Evolutionary conservation across 2,888 invertebrate species (phyloP), one percentile per base, ranked within the genome.

Genomic region (Monoplex corrugatus): DNA sequence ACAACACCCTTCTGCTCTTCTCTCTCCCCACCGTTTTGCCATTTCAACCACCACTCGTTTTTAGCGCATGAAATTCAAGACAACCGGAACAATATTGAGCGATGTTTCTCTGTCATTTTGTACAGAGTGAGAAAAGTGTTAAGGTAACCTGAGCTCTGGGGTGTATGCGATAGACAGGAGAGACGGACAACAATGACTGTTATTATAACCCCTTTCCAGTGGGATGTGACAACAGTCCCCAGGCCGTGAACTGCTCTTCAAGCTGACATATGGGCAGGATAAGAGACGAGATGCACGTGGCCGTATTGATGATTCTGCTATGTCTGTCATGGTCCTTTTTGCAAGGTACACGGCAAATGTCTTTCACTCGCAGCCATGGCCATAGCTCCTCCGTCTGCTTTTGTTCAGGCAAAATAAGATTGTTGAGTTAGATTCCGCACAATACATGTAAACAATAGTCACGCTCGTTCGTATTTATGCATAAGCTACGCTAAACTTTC

Each of bases 61-160:
- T 68, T 68, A 38, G n/a, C 85, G n/a, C 85, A 5, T 85, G 86
- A 86, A 86, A 86, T 43, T 86, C 43, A 68, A 86, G 86, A 86
- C 68, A 38, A 35, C 10, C n/a, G n/a, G 86, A 40, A 86, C 86
- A 86, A 68, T 50, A 68, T 43, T 68, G 86, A 38, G 40, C 86
- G 68, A 63, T 86, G 68, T 68, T 68, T 68, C 86, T 68, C 86
- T 86, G 86, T 86, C 68, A 86, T 40, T 68, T 86, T 16, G 43
- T 5, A 0, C 3, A 1, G 16, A 1, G 50, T 23, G 8, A 19
- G 13, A 50, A 43, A 43, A 19, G 19, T 10, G 10, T 38, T 28
- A 13, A 0, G 13, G 86, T 40, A 68, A 86, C n/a, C 32, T 43
- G 86, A 86, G 19, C 45, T 57, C 38, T 86, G 68, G 57, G 68